Evolutionary conservation across 1,140 invertebrate species (phyloP), one percentile per base, ranked within the genome.

Genomic region (Achroia grisella): DNA sequence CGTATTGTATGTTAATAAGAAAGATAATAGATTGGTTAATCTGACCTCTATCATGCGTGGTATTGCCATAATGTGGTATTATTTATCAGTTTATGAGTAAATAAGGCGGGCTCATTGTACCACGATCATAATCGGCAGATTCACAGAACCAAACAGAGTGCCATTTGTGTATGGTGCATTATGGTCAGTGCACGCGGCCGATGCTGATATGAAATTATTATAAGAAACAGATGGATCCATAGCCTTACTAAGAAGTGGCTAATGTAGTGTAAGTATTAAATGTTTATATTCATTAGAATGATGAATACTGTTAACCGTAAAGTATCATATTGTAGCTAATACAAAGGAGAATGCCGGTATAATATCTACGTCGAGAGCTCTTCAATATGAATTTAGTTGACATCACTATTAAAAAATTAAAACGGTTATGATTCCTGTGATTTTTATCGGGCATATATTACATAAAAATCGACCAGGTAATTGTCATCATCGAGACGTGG

Each of bases 81-180:
- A 56, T 60, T 62, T 63, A 66, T 47, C 36, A 50, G 47, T 42
- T 65, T 73, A 68, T 68, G 57, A 68, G 60, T 60, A 61, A 56
- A 52, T 56, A 39, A 58, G 44, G 33, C 40, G 39, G 50, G 31
- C 48, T 52, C 37, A 52, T 23, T 23, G 44, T 56, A 44, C 43
- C 44, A 6, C 17, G 71, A 70, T 71, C 50, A 39, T 52, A 64
- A 77, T 80, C 68, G 43, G 31, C 52, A 51, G 47, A 47, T 83
- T 80, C 79, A 75, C 55, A 74, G 77, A 83, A 83, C 23, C 45
- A 56, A 46, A 83, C 74, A 81, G 67, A 66, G 73, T 36, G 56
- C 40, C 47, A 66, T 54, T 74, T 77, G 75, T 80, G 64, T 44
- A 35, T 36, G 42, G 49, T 48, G 63, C 70, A 23, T 23, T 23